Evolutionary conservation across 2,888 invertebrate species (phyloP).

Genomic region (Papilio gigon): DNA sequence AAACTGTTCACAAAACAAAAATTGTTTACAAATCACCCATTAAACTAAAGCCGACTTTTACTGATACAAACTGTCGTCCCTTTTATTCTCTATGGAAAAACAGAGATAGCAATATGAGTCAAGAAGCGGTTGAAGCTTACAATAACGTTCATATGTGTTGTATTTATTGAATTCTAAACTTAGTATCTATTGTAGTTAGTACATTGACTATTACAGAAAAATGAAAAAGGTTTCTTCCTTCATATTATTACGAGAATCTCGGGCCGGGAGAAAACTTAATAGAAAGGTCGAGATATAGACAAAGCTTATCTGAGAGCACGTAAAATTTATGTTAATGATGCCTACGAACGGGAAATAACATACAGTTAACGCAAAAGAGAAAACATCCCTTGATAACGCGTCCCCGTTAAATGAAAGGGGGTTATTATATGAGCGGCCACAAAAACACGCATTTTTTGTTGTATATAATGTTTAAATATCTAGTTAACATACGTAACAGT

Average conservation of each 20-base stretch:
- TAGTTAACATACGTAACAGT: too few relatives aligned
- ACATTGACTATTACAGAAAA: too few relatives aligned
- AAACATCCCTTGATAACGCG: conserved; percentile 66
- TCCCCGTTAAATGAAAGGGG: conserved; percentile 61
- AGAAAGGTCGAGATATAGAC: conserved; percentile 60
- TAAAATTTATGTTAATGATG: conserved; percentile 78
- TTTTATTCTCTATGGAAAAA: too few relatives aligned
- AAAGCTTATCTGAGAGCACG: conserved; percentile 45
- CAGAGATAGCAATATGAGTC: too few relatives aligned
- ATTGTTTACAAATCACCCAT: too few relatives aligned
- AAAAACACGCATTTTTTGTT: not conserved
- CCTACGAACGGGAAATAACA: conserved; percentile 65
- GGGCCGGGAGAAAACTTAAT: conserved; percentile 61
- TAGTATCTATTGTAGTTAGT: too few relatives aligned
- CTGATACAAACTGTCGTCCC: too few relatives aligned
- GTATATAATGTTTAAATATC: not conserved
- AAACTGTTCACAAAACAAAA: too few relatives aligned
- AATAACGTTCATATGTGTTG: too few relatives aligned
- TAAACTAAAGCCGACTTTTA: too few relatives aligned
- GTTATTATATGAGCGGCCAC: conserved; percentile 65
- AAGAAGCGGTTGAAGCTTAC: too few relatives aligned
- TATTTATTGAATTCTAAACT: too few relatives aligned
- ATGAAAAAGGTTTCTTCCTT: not conserved
- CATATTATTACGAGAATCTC: conserved; percentile 44
- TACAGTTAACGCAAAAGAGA: conserved; percentile 67